Percentiles rank a stretch among this genome's conserved stretches.
phyloP scores from a whole-genome alignment of 2,888 invertebrate species.

The Drosophila anomelani region DNA sequence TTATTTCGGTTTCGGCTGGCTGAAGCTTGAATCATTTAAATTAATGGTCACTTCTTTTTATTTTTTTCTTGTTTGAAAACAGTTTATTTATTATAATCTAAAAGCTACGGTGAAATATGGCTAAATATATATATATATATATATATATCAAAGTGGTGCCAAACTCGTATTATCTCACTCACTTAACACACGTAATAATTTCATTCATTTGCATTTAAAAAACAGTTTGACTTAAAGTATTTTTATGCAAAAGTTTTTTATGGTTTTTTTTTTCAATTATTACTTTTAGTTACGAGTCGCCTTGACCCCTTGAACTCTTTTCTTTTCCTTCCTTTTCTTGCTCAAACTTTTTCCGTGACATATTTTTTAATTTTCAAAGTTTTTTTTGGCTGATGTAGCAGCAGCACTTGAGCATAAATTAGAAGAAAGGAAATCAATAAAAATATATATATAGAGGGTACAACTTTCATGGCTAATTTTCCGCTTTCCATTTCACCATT shows the following conservation, averaged over 20 bases:
- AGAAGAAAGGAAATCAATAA: conserved; percentile 54
- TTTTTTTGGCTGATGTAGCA: conserved; percentile 52
- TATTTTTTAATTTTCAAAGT: conserved; percentile 55
- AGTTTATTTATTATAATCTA: conserved; percentile 9
- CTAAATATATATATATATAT: not conserved
- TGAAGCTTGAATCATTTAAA: conserved; percentile 25
- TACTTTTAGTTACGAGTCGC: conserved; percentile 14
- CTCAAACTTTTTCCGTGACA: conserved; percentile 41
- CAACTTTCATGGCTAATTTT: conserved; percentile 1
- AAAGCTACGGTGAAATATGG: conserved; percentile 2
- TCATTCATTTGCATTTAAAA: not conserved
- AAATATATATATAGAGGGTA: conserved; percentile 22
- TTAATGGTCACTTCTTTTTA: conserved; percentile 1
- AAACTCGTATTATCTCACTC: conserved; percentile 1
- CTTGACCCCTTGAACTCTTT: conserved; percentile 33
- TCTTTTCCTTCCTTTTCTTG: not conserved
- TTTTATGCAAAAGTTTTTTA: not conserved
- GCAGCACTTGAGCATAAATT: conserved; percentile 57
- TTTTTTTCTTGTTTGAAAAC: conserved; percentile 5
- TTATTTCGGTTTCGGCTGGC: conserved; percentile 15
- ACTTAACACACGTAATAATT: not conserved
- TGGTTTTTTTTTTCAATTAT: conserved; percentile 49
- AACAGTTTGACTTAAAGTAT: not conserved
- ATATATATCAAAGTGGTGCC: too few species aligned
- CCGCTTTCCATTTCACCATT: conserved; percentile 10